Percentiles rank a stretch among this genome's conserved stretches.
These are phyloP conservation scores for Syngnathus floridae DNA, from an alignment of 2,113 vertebrate species.

Conservation along the genomic window DNA sequence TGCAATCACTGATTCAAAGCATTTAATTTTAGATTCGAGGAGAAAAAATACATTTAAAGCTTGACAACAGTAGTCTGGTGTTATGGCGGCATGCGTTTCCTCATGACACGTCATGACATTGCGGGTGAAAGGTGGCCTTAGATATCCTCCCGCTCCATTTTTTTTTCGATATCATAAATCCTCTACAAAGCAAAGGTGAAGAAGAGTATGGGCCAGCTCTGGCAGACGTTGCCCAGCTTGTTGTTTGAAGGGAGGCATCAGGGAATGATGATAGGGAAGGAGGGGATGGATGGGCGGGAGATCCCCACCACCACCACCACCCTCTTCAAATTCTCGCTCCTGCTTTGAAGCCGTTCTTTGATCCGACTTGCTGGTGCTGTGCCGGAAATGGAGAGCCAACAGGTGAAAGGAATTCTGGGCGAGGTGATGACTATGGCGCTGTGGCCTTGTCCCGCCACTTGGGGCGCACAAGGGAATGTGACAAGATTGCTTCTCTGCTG, in stretches of 20 bases:
- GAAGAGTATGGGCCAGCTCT: conserved; percentile 27
- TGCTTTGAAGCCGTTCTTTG: conserved; percentile 74
- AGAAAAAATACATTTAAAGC: neutral
- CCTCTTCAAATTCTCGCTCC: conserved; percentile 61
- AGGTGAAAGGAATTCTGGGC: conserved; percentile 37
- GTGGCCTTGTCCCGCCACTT: conserved; percentile 21
- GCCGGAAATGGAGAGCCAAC: conserved; percentile 54
- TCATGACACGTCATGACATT: conserved; percentile 38
- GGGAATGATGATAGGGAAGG: conserved; percentile 48
- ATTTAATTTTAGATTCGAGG: neutral
- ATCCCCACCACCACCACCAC: conserved; percentile 1
- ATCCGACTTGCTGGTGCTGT: conserved; percentile 67
- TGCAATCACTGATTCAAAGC: neutral
- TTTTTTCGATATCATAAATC: conserved; percentile 32
- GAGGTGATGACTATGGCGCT: too few relatives aligned
- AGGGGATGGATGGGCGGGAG: conserved; percentile 29
- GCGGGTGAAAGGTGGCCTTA: conserved; percentile 58
- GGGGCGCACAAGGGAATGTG: conserved; percentile 3
- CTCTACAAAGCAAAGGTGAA: conserved; percentile 42
- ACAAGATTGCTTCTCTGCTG: neutral
- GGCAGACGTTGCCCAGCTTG: conserved; percentile 30
- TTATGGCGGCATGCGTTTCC: conserved; percentile 14
- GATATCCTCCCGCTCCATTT: conserved; percentile 37
- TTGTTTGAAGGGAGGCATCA: conserved; percentile 55
- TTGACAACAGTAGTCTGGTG: neutral